Conservation (phyloP, 2,113 vertebrate genomes). For the Peromyscus californicus region DNA sequence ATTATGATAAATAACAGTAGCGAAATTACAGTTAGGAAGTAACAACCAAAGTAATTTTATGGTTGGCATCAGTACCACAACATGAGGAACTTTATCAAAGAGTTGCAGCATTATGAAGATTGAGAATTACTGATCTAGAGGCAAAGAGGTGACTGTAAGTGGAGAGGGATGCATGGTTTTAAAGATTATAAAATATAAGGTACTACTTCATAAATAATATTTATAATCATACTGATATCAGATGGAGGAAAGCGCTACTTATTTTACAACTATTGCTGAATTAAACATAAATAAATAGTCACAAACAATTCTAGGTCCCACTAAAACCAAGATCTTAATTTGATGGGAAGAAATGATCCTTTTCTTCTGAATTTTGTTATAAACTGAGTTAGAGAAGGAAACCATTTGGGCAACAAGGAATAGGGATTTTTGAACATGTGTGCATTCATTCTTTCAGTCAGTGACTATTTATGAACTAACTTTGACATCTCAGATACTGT, state of each 20-base stretch:
- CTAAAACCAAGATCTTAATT: background rate
- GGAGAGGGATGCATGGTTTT: background rate
- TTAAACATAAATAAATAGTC: background rate
- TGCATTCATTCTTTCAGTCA: background rate
- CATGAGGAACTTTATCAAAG: background rate
- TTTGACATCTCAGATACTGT: background rate
- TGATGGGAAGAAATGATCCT: background rate
- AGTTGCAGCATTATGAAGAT: background rate
- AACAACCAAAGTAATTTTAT: background rate
- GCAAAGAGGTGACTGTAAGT: background rate
- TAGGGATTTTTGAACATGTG: background rate
- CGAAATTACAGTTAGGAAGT: background rate
- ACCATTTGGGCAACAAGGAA: background rate
- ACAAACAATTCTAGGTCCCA: background rate
- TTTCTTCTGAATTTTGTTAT: background rate
- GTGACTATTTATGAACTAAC: background rate
- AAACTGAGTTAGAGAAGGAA: background rate
- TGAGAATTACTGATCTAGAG: background rate
- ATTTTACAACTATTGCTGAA: background rate
- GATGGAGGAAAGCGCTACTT: background rate
- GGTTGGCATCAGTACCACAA: background rate
- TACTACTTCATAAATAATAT: background rate
- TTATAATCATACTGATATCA: conserved; percentile 34
- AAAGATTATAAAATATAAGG: background rate
- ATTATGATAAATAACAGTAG: background rate